These are phyloP conservation scores for Crocidura indochinensis DNA, from an alignment of 2,797 vertebrate genomes.

Conservation along the genomic window DNA sequence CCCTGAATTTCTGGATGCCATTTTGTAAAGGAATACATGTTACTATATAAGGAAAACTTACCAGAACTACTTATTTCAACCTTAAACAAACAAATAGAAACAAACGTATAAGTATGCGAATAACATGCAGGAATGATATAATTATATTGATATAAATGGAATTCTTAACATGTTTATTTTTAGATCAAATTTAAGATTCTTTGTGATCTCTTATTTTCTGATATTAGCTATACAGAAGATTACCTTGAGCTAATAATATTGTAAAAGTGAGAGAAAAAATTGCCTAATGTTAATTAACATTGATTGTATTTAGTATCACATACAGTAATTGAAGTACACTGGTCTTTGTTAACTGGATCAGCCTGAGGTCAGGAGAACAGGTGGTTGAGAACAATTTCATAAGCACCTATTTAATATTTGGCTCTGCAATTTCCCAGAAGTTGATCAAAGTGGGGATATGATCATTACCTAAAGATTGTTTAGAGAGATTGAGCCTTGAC, in stretches of 20 bases:
- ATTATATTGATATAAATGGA: not conserved
- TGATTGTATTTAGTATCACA: slow-evolving; percentile 83
- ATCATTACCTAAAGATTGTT: slow-evolving; percentile 90
- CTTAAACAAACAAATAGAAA: not conserved
- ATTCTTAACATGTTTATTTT: not conserved
- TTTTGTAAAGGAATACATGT: no score
- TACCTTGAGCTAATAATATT: slow-evolving; percentile 46
- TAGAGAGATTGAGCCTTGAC: slow-evolving; percentile 88
- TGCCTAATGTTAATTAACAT: slow-evolving; percentile 74
- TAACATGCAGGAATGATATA: not conserved
- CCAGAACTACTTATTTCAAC: slow-evolving; percentile 2
- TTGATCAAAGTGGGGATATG: slow-evolving; percentile 84
- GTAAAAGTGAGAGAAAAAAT: slow-evolving; percentile 55
- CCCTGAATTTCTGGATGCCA: no score
- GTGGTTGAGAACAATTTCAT: slow-evolving; percentile 88
- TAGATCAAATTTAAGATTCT: not conserved
- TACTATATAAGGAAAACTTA: not conserved
- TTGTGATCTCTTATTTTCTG: slow-evolving; percentile 1
- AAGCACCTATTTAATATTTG: slow-evolving; percentile 90
- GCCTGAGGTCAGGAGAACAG: slow-evolving; percentile 88
- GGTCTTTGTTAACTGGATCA: slow-evolving; percentile 86
- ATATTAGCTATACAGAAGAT: slow-evolving; percentile 56
- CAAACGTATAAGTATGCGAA: slow-evolving; percentile 13
- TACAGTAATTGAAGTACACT: slow-evolving; percentile 88
- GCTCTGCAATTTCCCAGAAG: slow-evolving; percentile 88